Evolutionary conservation across 2,888 invertebrate genomes (phyloP).

Genomic region (Sphecodes monilicornis): DNA sequence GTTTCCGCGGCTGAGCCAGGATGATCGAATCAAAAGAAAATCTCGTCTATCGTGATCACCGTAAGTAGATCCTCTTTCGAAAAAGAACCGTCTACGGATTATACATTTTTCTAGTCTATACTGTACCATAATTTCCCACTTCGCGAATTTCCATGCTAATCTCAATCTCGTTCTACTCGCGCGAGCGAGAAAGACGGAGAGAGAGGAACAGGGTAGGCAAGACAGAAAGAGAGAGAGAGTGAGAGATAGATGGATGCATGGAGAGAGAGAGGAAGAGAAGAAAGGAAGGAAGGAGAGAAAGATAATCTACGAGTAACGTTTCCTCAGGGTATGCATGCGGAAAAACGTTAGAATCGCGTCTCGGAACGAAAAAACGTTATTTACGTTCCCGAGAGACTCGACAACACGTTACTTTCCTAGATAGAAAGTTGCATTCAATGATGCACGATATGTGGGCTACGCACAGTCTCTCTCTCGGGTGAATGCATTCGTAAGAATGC

Average conservation of each 20-base stretch:
- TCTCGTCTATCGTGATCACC: constrained; percentile 52
- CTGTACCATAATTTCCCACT: constrained; percentile 54
- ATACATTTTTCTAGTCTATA: constrained; percentile 28
- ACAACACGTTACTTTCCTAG: constrained; percentile 53
- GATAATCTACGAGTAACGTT: constrained; percentile 14
- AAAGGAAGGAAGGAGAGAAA: not conserved
- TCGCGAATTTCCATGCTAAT: constrained; percentile 37
- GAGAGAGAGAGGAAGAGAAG: not conserved
- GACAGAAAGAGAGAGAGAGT: not conserved
- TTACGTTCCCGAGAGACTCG: constrained; percentile 47
- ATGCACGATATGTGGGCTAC: constrained; percentile 73
- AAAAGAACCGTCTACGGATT: constrained; percentile 29
- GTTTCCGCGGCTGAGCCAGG: constrained; percentile 57
- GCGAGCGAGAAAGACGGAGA: not conserved
- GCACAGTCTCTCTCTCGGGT: constrained; percentile 64
- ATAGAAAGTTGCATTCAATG: constrained; percentile 76
- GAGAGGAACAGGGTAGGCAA: not conserved
- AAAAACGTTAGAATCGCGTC: constrained; percentile 23
- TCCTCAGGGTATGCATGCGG: constrained; percentile 5
- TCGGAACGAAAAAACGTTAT: constrained; percentile 42
- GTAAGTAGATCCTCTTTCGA: constrained; percentile 60
- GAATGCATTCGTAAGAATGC: constrained; percentile 76
- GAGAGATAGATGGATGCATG: not conserved
- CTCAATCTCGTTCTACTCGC: constrained; percentile 7
- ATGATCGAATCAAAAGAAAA: constrained; percentile 63